Evolutionary conservation across 2,888 invertebrate species (phyloP), one percentile per base, ranked within the genome.

Genomic region (Calliphora vomitoria): DNA sequence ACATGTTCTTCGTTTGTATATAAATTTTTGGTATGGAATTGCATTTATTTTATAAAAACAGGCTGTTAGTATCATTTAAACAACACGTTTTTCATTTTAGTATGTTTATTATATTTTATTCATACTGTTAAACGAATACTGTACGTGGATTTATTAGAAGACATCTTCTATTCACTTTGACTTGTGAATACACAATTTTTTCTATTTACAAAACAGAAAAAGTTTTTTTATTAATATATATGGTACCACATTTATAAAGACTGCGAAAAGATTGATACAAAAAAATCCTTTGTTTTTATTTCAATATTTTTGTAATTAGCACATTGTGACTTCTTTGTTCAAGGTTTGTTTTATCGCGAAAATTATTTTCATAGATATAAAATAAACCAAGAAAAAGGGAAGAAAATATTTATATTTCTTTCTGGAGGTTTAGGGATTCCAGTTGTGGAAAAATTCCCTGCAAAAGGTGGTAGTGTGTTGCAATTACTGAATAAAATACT

Each of bases 261-360:
- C 8, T n/a, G 4, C 44, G 31, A 13, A 18, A 11, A 47, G 35
- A n/a, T n/a, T 58, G 15, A 53, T 25, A 35, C 0, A 53, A 62
- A 15, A 62, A 18, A 62, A 8, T 53, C 44, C 55, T 83, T 83
- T 83, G 76, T 83, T 41, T 55, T 78, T 10, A 35, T 83, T 82
- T 82, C 66, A 76, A 83, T 87, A 83, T 86, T 86, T 87, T 87
- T 80, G 71, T 83, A 80, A 87, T 83, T 83, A 83, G 44, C 75
- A 80, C 80, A 50, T 71, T 71, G 18, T 69, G 20, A 75, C 62
- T 68, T 68, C 75, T 66, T 82, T 79, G 75, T 76, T 75, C 6
- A 38, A 68, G 25, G 60, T 78, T 78, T 68, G n/a, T 64, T 62
- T 55, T 55, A 60, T 15, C 60, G 78, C 86, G 82, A 79, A 78